Conservation (phyloP, 1,140 invertebrate species). For the Diachasmimorpha longicaudata region DNA sequence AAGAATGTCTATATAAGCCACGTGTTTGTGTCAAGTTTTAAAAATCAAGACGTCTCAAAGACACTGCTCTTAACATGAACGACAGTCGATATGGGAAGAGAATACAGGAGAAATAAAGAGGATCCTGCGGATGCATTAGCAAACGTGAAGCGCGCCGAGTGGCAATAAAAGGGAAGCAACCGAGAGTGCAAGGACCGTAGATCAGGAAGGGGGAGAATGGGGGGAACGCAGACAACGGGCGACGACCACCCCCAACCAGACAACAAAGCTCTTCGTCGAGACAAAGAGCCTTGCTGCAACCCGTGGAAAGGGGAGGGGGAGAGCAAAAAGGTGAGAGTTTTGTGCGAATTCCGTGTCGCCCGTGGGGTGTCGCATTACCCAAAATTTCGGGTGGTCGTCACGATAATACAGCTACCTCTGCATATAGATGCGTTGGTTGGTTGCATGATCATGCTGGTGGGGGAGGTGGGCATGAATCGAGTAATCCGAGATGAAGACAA, state of each 20-base stretch:
- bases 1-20: too few species aligned
- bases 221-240: background rate
- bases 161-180: background rate
- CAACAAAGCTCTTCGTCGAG: slow-evolving; percentile 24
- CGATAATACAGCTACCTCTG: background rate
- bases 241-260: slow-evolving; percentile 18
- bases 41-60: too few species aligned
- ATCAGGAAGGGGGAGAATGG: background rate
- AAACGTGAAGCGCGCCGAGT: background rate
- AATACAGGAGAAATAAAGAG: background rate
- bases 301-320: background rate
- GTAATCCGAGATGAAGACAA: slow-evolving; percentile 4
- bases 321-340: background rate
- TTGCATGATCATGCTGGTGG: background rate
- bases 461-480: background rate
- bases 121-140: background rate
- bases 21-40: background rate
- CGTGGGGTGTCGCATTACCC: background rate
- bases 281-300: too few species aligned
- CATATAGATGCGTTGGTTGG: background rate
- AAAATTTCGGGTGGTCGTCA: slow-evolving; percentile 14
- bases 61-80: too few species aligned
- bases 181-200: slow-evolving; percentile 2
- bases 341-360: background rate
- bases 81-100: too few species aligned